Evolutionary conservation across 2,113 vertebrate genomes (phyloP).

Genomic region (Alethe diademata): DNA sequence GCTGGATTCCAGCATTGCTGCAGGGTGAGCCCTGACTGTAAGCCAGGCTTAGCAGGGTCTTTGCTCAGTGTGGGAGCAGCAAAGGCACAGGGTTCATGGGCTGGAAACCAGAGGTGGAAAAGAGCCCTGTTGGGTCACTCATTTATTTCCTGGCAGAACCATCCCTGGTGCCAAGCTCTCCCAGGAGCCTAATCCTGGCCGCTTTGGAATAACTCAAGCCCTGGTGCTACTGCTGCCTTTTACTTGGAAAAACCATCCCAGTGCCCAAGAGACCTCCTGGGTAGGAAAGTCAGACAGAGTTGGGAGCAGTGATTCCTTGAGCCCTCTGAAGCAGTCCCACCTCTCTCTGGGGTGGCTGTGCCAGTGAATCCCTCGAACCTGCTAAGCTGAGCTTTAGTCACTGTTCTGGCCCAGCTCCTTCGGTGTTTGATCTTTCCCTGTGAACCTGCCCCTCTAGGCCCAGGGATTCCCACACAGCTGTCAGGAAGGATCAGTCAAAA

Average conservation of each 20-base stretch:
- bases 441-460: neutral
- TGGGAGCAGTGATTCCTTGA: neutral
- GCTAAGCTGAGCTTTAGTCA: neutral
- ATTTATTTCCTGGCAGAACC: neutral
- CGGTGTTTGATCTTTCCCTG: neutral
- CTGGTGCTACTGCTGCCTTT: neutral
- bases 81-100: accelerated
- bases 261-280: neutral
- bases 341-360: neutral
- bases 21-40: neutral
- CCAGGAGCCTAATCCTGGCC: neutral
- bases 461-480: neutral
- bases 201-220: neutral
- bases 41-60: neutral
- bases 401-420: neutral
- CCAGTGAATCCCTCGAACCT: neutral
- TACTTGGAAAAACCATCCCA: constrained; percentile 26
- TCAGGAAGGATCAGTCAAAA: neutral
- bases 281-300: neutral
- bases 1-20: neutral
- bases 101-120: neutral
- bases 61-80: neutral
- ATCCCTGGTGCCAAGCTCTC: neutral
- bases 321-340: neutral
- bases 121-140: neutral